A percentile compares a stretch with the other conserved stretches of the same genome.
These are phyloP conservation scores for Vulpes vulpes DNA, from an alignment of 2,113 vertebrate species.

Conservation along the genomic window DNA sequence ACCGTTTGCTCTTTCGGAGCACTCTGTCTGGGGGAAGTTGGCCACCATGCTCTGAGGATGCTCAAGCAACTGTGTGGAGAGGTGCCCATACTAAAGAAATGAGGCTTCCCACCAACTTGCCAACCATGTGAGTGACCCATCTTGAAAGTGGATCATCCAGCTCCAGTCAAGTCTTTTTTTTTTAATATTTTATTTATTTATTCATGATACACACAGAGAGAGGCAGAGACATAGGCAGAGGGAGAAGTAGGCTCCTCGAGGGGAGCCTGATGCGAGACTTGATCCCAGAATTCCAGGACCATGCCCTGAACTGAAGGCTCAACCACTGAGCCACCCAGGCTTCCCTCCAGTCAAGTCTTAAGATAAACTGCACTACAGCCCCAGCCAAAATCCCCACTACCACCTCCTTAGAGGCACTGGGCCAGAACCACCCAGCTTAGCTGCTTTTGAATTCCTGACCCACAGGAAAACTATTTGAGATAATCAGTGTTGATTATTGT, in stretches of 20 bases:
- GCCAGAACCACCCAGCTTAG: not conserved
- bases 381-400: not conserved
- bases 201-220: too few species aligned
- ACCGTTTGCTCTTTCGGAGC: not conserved
- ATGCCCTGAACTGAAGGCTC: too few species aligned
- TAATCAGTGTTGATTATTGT: not conserved
- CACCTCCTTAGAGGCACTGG: not conserved
- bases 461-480: not conserved
- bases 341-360: not conserved
- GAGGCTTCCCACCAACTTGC: not conserved
- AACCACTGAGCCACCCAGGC: too few species aligned
- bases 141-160: not conserved
- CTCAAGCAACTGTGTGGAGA: not conserved
- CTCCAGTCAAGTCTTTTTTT: not conserved
- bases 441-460: not conserved
- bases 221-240: too few species aligned
- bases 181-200: too few species aligned
- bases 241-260: too few species aligned
- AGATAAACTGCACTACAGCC: not conserved
- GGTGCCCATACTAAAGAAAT: rapidly evolving
- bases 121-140: not conserved
- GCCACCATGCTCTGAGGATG: not conserved
- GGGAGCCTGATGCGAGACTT: too few species aligned
- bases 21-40: not conserved
- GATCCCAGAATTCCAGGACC: too few species aligned